Conservation (phyloP, 2,113 vertebrate genomes). For the Peromyscus polionotus region DNA sequence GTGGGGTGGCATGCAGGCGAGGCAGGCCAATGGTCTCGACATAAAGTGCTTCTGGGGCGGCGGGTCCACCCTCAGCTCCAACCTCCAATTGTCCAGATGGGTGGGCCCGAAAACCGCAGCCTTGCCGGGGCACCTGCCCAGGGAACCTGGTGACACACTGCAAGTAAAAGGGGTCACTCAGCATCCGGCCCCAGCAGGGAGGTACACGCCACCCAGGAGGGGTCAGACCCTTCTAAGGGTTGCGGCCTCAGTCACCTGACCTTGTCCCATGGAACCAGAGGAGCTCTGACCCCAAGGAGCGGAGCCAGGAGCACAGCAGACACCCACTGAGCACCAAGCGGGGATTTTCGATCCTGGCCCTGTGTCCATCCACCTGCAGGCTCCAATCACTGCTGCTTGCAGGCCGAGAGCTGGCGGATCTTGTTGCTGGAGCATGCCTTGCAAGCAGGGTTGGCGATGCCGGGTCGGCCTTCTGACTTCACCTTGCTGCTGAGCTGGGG, state of each 20-base stretch:
- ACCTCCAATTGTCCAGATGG: neutral
- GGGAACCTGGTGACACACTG: conserved; percentile 47
- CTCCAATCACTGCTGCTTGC: conserved; percentile 97
- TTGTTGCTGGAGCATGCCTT: conserved; percentile 96
- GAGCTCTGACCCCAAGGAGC: neutral
- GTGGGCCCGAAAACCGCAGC: neutral
- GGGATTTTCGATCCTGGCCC: neutral
- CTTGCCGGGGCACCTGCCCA: neutral
- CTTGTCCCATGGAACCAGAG: neutral
- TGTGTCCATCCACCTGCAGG: conserved; percentile 64
- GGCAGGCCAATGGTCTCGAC: conserved; percentile 87
- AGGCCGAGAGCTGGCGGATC: conserved; percentile 98
- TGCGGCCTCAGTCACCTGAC: neutral
- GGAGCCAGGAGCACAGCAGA: neutral
- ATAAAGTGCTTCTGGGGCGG: conserved; percentile 87
- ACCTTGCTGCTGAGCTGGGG: conserved; percentile 90
- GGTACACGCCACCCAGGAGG: neutral
- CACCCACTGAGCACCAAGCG: neutral
- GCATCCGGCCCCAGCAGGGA: neutral
- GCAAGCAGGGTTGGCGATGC: conserved; percentile 93
- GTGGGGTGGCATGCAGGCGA: conserved; percentile 77
- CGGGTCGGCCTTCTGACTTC: conserved; percentile 92
- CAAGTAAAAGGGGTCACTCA: neutral
- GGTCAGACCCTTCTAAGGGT: neutral
- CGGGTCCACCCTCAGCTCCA: neutral